Evolutionary conservation across 2,888 invertebrate species (phyloP), one percentile per base, ranked within the genome.

Genomic region (Catocala sponsa): DNA sequence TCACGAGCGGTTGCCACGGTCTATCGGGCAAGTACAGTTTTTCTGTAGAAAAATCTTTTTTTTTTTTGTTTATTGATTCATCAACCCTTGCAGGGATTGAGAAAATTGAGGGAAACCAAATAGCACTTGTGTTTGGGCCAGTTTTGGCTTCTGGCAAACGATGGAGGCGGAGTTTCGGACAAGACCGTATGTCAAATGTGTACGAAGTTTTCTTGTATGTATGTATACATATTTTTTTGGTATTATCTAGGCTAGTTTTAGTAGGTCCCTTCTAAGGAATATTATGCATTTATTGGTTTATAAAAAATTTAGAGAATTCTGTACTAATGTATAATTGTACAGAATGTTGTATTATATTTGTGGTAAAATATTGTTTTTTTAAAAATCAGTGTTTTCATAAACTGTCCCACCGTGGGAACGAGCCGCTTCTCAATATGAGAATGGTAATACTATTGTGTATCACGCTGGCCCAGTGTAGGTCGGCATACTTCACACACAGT

Each of bases 1-100:
- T 65, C 72, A 64, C 66, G 65, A 70, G 65, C 59, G 67, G 65
- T 74, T 57, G 58, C 64, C 58, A 66, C 79, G 72, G 78, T 78
- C 76, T 77, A 82, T 78, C 69, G 65, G 64, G 60, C 70, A 79
- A 78, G 72, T 79, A 74, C 67, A 65, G 63, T 69, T 72, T 66
- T 64, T 38, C 2, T 41, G 53, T 43, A 38, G 13, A 50, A 54
- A 60, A 58, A 57, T 53, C 47, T 58, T 66, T 65, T 64, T 61
- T 64, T 61, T 68, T 74, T 77, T 72, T 57, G 56, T 66, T 66
- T 68, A 74, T 77, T 69, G 78, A 65, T 76, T 72, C 64, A 63
- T 72, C 55, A 68, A 64, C 67, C 77, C 64, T 64, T 65, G 38
- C 35, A 48, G 38, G 46, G 57, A 53, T 49, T 46, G 72, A 67